Evolutionary conservation across 2,888 invertebrate genomes (phyloP).

Genomic region (Drosophila anceps): DNA sequence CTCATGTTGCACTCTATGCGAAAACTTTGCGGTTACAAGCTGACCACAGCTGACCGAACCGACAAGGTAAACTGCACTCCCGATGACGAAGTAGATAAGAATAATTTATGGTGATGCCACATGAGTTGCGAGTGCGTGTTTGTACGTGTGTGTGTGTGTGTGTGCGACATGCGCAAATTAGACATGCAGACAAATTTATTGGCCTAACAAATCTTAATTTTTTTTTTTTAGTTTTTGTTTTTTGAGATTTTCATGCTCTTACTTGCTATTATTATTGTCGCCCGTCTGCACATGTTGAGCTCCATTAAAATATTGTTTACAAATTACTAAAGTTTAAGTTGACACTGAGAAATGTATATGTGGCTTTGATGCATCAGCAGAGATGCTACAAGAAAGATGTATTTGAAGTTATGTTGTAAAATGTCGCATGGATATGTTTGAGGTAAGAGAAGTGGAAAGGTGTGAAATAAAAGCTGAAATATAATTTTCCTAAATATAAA

Average conservation of each 20-base stretch:
- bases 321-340: constrained; percentile 42
- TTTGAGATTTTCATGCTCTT: constrained; percentile 11
- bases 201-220: constrained; percentile 74
- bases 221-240: constrained; percentile 10
- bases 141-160: constrained; percentile 20
- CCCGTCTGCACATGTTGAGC: constrained; percentile 39
- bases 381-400: background rate
- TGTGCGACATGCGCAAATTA: constrained; percentile 76
- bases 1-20: constrained; percentile 57
- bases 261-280: constrained; percentile 23
- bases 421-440: background rate
- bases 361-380: background rate
- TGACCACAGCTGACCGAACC: constrained; percentile 67
- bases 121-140: constrained; percentile 48
- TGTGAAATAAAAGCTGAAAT: background rate
- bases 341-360: constrained; percentile 46
- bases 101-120: constrained; percentile 79
- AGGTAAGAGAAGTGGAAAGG: background rate
- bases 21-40: constrained; percentile 69
- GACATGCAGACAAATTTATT: constrained; percentile 80
- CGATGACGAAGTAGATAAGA: constrained; percentile 78
- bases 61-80: constrained; percentile 75
- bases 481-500: background rate
- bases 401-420: constrained; percentile 1
- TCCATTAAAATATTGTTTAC: constrained; percentile 71